Base-by-base conservation (phyloP, 2,113 vertebrate genomes). In the Tyrannus savana region DNA sequence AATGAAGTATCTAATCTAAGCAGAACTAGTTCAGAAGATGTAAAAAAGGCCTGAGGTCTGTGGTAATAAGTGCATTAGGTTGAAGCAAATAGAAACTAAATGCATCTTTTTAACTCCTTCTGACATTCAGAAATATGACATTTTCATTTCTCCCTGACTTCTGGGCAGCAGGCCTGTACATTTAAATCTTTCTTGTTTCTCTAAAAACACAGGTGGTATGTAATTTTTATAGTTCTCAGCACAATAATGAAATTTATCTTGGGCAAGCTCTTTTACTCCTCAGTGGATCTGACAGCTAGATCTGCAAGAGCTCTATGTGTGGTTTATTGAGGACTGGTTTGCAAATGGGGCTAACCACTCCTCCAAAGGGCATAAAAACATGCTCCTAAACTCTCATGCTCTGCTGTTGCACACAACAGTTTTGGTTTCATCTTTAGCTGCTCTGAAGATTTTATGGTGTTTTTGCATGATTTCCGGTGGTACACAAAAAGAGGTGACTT, bases 321-420 rank as follows among this genome's bases (percentile, higher is more conserved):
- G 24, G 8, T 30, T 4, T 1, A 1, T 13, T 42, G 33, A 44
- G 33, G 18, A 33, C 9, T 60, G 33, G 6, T 64, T 74, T 84
- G 23, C 3, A 58, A 44, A 69, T 9, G 14, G 27, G 12, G 10
- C 7, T 35, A 80, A 22, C 4, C 18, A 27, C 7, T 68, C 21
- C 41, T 87, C 35, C 0, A 0, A 73, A 75, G 49, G 18, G 7
- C 10, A 88, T 72, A 23, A 58, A 96, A 75, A 12, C 17, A 46
- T 14, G 4, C 5, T 42, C 58, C 52, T 37, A 47, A 68, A 47
- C 18, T 55, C 58, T 76, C 37, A 17, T 19, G 6, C 7, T 68
- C 27, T 76, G 25, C 21, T 84, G 2, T 10, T 68, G 35, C 44
- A 72, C 25, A 22, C 0, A 0, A 8, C 10, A 35, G 23, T 3